A percentile compares a stretch with the other conserved stretches of the same genome.
phyloP scores from a whole-genome alignment of 1,140 invertebrate genomes.

The Dolichoris vasculosae region DNA sequence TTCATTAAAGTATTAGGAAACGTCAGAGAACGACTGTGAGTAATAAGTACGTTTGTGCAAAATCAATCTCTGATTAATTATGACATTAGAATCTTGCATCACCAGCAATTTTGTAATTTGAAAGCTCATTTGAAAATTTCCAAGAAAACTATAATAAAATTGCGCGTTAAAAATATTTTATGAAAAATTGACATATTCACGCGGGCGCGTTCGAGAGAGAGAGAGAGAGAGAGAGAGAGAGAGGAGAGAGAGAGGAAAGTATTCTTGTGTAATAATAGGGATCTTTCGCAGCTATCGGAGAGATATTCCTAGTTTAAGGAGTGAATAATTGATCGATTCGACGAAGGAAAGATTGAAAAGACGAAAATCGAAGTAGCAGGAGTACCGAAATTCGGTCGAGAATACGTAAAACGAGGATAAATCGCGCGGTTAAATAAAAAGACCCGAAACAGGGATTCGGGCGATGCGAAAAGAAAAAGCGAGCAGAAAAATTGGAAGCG shows the following conservation, averaged over 20 bases:
- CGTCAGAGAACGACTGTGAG: too few relatives aligned
- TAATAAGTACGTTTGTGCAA: conserved; percentile 17
- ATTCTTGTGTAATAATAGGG: too few relatives aligned
- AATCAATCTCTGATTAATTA: conserved; percentile 43
- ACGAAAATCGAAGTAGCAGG: not conserved
- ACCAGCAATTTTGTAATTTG: not conserved
- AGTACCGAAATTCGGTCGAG: not conserved
- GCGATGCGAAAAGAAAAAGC: not conserved
- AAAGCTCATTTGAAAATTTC: not conserved
- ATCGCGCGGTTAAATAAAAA: not conserved
- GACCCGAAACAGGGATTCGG: not conserved
- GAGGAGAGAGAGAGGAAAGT: too few relatives aligned
- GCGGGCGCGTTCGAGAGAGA: too few relatives aligned
- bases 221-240: too few relatives aligned
- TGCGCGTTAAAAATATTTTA: too few relatives aligned
- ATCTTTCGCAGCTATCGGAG: too few relatives aligned
- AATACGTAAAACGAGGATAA: not conserved
- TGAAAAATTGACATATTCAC: too few relatives aligned
- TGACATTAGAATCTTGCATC: conserved; percentile 17
- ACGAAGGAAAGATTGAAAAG: not conserved
- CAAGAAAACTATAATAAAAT: not conserved
- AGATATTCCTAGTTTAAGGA: not conserved
- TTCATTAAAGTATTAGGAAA: conserved; percentile 24
- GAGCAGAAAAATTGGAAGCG: not conserved
- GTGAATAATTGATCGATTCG: not conserved